Percentiles rank a stretch among this genome's conserved stretches.
These are phyloP conservation scores for Halocynthia aurantium DNA, from an alignment of 23 tunicate genomes.

Conservation along the genomic window DNA sequence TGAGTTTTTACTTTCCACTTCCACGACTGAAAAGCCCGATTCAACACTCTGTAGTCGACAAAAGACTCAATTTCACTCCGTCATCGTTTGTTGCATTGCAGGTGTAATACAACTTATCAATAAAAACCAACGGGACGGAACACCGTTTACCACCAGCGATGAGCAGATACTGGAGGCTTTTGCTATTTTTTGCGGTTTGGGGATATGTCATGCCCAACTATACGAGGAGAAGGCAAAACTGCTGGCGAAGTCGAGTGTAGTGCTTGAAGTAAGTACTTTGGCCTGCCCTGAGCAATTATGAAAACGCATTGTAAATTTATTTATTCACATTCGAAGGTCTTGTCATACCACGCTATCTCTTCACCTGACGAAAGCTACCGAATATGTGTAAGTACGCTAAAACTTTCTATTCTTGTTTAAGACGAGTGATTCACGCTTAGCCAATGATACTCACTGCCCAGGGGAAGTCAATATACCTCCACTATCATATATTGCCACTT, in stretches of 20 bases:
- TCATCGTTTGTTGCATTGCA: neutral
- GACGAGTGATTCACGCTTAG: too few species aligned
- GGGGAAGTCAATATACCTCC: too few species aligned
- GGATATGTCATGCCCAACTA: constrained; percentile 72
- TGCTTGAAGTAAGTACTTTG: constrained; percentile 52
- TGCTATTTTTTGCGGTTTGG: constrained; percentile 91
- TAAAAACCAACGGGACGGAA: constrained; percentile 40
- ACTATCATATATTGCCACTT: too few species aligned
- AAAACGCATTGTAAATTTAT: neutral
- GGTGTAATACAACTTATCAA: constrained; percentile 90
- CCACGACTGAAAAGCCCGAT: too few species aligned
- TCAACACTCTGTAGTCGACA: too few species aligned
- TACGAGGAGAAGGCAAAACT: constrained; percentile 78
- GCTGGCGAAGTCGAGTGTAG: constrained; percentile 79
- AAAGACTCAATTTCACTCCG: neutral
- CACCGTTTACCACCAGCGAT: constrained; percentile 67
- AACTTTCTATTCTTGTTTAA: too few species aligned
- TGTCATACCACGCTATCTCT: constrained; percentile 81
- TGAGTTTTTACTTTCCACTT: neutral
- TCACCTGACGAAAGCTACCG: constrained; percentile 38
- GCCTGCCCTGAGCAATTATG: neutral
- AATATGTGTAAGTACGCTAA: constrained; percentile 27
- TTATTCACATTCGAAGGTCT: constrained; percentile 38
- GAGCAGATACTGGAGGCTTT: constrained; percentile 84
- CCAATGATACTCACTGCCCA: too few species aligned